Conservation (phyloP, 2,888 invertebrate species). For the Mesorhabditis sp. region DNA sequence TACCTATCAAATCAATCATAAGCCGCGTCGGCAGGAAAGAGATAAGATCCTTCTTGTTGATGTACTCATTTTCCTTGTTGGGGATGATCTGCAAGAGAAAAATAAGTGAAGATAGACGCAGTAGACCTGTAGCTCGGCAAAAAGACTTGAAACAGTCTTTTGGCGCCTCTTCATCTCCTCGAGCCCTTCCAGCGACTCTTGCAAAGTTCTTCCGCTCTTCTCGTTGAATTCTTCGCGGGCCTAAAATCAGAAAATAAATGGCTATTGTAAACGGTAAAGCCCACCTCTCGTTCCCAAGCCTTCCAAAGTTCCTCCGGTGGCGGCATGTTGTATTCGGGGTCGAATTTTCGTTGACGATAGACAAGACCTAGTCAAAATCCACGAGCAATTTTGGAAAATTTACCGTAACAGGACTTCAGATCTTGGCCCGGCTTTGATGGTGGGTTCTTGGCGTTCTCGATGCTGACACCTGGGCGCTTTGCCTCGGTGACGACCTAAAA, state of each 20-base stretch:
- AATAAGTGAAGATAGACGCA: not conserved
- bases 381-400: not conserved
- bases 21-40: not conserved
- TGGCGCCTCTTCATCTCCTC: slow-evolving; percentile 27
- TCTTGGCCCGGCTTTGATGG: slow-evolving; percentile 18
- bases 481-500: not conserved
- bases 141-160: slow-evolving; percentile 23
- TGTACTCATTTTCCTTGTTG: slow-evolving; percentile 6
- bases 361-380: not conserved
- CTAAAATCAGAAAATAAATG: slow-evolving; percentile 14
- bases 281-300: slow-evolving; percentile 13
- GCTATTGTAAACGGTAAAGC: not conserved
- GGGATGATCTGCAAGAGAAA: slow-evolving; percentile 9
- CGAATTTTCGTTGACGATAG: not conserved
- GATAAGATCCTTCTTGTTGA: too few species aligned
- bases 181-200: slow-evolving; percentile 27
- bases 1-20: not conserved
- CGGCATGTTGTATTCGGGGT: slow-evolving; percentile 10
- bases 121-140: not conserved
- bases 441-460: slow-evolving; percentile 9
- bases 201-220: slow-evolving; percentile 23
- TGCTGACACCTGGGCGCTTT: not conserved
- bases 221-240: slow-evolving; percentile 22
- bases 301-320: slow-evolving; percentile 21
- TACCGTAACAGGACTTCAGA: slow-evolving; percentile 23